Evolutionary conservation across 2,888 invertebrate genomes (phyloP).

Genomic region (Prosopocoilus inquinatus): DNA sequence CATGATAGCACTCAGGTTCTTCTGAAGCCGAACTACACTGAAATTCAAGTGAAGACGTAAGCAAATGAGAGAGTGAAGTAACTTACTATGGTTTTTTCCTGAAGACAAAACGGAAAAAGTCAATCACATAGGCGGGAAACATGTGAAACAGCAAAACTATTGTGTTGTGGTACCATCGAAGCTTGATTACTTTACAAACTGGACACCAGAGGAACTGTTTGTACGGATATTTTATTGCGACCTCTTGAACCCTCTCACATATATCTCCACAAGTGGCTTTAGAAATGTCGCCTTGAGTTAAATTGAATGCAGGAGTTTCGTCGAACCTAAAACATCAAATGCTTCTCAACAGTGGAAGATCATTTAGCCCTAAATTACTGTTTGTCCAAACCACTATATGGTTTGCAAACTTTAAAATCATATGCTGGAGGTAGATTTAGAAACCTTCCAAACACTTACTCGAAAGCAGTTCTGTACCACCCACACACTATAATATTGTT

Average conservation of each 20-base stretch:
- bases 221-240: slow-evolving; percentile 66
- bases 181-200: slow-evolving; percentile 67
- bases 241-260: slow-evolving; percentile 60
- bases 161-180: slow-evolving; percentile 61
- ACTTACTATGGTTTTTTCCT: slow-evolving; percentile 71
- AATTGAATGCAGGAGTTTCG: slow-evolving; percentile 12
- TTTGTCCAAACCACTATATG: too few relatives aligned
- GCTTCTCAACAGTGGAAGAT: too few relatives aligned
- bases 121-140: slow-evolving; percentile 72
- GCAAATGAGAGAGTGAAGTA: neutral
- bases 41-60: neutral
- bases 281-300: slow-evolving; percentile 3
- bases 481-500: slow-evolving; percentile 55
- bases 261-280: slow-evolving; percentile 76
- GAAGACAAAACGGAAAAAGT: slow-evolving; percentile 62
- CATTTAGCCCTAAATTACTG: too few relatives aligned
- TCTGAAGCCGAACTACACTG: slow-evolving; percentile 9
- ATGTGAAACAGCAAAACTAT: slow-evolving; percentile 67
- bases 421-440: neutral
- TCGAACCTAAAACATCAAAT: neutral
- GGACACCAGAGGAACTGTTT: slow-evolving; percentile 74
- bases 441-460: neutral
- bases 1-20: neutral
- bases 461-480: neutral
- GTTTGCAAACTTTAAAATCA: too few relatives aligned